Conservation (phyloP, 2,888 invertebrate genomes). For the Trissolcus brochymenae region DNA sequence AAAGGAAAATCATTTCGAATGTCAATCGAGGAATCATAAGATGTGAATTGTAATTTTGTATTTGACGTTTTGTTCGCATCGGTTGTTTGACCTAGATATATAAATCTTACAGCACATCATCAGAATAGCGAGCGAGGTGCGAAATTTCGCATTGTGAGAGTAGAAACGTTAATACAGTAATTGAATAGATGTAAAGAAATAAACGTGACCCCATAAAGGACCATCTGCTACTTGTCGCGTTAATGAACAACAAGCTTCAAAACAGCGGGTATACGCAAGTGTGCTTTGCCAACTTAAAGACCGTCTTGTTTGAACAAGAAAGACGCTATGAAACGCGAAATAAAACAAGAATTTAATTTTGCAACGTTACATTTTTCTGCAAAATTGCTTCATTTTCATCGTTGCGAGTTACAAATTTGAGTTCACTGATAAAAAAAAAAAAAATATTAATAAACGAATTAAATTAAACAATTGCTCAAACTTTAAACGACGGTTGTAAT, state of each 20-base stretch:
- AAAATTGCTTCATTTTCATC: conserved; percentile 18
- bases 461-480: too few relatives aligned
- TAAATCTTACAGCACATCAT: background rate
- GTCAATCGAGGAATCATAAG: background rate
- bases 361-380: background rate
- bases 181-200: conserved; percentile 42
- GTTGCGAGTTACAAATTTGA: too few relatives aligned
- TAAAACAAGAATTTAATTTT: conserved; percentile 22
- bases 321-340: conserved; percentile 3
- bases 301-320: conserved; percentile 18
- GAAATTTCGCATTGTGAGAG: conserved; percentile 7
- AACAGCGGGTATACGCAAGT: conserved; percentile 11
- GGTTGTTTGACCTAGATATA: conserved; percentile 15
- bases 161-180: conserved; percentile 36
- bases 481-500: too few relatives aligned
- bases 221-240: conserved; percentile 39
- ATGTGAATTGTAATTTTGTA: background rate
- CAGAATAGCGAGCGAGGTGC: background rate
- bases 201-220: conserved; percentile 42
- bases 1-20: background rate
- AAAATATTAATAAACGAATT: too few relatives aligned
- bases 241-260: conserved; percentile 38
- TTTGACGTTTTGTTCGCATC: conserved; percentile 2
- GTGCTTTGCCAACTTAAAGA: conserved; percentile 21
- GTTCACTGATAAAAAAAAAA: too few relatives aligned